phyloP scores from a whole-genome alignment of 2,797 vertebrate species.

The Taeniopygia guttata region DNA sequence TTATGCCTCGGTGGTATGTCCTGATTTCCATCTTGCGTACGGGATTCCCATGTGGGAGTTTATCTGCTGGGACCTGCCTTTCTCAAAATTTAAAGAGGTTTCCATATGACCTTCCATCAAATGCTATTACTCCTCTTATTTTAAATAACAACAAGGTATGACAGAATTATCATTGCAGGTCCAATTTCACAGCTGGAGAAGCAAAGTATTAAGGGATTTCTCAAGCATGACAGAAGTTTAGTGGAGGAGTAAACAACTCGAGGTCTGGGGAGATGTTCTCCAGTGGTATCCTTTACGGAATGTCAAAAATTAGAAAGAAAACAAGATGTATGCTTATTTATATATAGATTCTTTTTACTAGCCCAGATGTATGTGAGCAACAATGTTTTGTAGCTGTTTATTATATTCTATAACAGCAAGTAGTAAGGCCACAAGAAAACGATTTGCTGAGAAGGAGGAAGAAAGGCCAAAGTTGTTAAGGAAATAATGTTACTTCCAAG shows the following conservation, averaged over 20 bases:
- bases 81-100: neutral
- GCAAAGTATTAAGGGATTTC: neutral
- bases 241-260: neutral
- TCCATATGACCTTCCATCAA: neutral
- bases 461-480: conserved; percentile 66
- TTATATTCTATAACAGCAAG: neutral
- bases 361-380: neutral
- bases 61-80: neutral
- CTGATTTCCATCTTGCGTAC: neutral
- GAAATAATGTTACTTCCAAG: conserved; percentile 60
- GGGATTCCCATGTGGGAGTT: neutral
- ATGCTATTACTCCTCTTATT: neutral
- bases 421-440: conserved; percentile 11
- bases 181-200: neutral
- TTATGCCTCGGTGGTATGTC: neutral
- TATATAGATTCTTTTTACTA: neutral
- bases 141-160: neutral
- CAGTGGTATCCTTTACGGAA: neutral
- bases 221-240: neutral
- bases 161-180: neutral
- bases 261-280: neutral
- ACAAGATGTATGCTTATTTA: neutral
- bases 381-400: neutral
- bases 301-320: neutral
- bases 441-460: conserved; percentile 16